A percentile compares a stretch with the other conserved stretches of the same genome.
These are phyloP conservation scores for Solenopsis invicta DNA, from an alignment of 1,140 invertebrate genomes.

Conservation along the genomic window DNA sequence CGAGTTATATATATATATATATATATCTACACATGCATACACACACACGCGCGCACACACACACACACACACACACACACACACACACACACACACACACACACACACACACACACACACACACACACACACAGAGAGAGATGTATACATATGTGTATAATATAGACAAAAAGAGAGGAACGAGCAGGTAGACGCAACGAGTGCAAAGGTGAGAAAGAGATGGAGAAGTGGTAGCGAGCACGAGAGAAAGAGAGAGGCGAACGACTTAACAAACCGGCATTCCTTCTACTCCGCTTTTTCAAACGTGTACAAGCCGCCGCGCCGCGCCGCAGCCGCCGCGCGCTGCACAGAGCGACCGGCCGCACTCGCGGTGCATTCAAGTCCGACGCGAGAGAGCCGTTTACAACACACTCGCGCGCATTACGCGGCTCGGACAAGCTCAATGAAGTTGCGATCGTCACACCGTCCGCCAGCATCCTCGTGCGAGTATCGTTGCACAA, in stretches of 20 bases:
- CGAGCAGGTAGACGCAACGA: conserved; percentile 25
- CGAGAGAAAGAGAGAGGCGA: conserved; percentile 26
- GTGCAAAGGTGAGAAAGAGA: conserved; percentile 31
- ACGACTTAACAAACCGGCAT: conserved; percentile 69
- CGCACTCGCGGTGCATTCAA: conserved; percentile 7
- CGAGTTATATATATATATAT: neutral
- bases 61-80: no score
- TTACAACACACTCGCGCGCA: neutral
- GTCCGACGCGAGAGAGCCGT: conserved; percentile 11
- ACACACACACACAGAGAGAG: no score
- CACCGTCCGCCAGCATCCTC: neutral
- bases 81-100: no score
- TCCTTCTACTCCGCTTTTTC: conserved; percentile 64
- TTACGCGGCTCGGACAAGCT: neutral
- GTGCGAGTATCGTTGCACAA: neutral
- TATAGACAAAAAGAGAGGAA: neutral
- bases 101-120: no score
- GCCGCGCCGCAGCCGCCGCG: conserved; percentile 26
- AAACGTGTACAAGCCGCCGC: conserved; percentile 30
- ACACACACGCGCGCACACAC: no score
- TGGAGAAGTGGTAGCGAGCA: neutral
- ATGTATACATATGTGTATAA: no score
- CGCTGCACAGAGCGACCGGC: conserved; percentile 25
- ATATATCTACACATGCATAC: neutral
- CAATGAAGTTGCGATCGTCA: neutral